phyloP scores from a whole-genome alignment of 2,888 invertebrate species.

The Pristionchus arcanus region DNA sequence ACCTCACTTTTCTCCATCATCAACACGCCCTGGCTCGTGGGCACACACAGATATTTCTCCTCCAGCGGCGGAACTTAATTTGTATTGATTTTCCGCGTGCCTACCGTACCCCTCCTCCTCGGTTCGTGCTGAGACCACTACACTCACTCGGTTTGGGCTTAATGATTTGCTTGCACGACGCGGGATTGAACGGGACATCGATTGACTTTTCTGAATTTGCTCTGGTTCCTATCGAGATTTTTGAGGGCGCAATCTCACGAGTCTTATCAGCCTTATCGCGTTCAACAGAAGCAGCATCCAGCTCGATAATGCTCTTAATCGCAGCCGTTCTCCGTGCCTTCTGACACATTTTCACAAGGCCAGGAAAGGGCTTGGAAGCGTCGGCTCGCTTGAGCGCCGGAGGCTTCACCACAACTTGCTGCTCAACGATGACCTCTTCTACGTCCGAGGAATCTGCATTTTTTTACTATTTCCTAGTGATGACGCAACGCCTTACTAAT shows the following conservation, averaged over 20 bases:
- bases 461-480: not conserved
- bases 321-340: no score
- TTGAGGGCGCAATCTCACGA: not conserved
- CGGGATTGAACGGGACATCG: not conserved
- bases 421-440: not conserved
- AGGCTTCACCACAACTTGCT: not conserved
- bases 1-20: not conserved
- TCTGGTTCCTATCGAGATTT: not conserved
- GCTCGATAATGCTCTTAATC: no score
- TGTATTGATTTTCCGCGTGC: not conserved
- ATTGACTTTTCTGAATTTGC: not conserved
- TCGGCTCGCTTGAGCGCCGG: no score
- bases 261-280: not conserved
- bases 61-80: not conserved
- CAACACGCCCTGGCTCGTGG: not conserved
- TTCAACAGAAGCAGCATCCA: no score
- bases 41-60: constrained; percentile 1
- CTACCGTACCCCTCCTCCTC: no score
- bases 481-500: not conserved
- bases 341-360: no score
- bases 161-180: not conserved
- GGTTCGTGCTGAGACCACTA: no score
- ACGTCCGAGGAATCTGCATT: not conserved
- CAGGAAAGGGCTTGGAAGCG: no score
- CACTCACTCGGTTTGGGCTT: not conserved